These are phyloP conservation scores for Acleris holmiana DNA, from an alignment of 2,888 invertebrate genomes.

Conservation along the genomic window DNA sequence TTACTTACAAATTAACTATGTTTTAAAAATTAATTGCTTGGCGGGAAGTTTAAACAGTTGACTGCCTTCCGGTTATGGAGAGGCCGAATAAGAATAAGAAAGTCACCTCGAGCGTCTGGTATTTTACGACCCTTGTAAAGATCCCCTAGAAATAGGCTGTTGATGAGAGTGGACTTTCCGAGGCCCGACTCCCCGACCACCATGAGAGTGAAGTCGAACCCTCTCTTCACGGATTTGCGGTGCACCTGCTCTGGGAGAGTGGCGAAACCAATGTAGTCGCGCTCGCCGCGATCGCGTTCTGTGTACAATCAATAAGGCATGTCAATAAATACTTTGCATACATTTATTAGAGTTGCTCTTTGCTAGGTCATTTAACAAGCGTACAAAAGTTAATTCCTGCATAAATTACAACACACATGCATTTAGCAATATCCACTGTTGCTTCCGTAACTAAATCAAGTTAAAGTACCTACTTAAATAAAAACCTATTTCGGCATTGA, in stretches of 20 bases:
- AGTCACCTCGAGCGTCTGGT: constrained; percentile 87
- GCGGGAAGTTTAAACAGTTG: too few relatives aligned
- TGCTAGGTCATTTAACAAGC: constrained; percentile 9
- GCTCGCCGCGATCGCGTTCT: constrained; percentile 85
- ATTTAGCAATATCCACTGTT: constrained; percentile 27
- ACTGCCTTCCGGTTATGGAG: too few relatives aligned
- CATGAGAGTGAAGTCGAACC: constrained; percentile 98
- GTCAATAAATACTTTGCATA: constrained; percentile 9
- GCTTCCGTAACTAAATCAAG: not conserved
- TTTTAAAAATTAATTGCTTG: too few relatives aligned
- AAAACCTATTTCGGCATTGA: too few relatives aligned
- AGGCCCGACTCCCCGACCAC: constrained; percentile 97
- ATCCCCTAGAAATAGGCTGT: constrained; percentile 96
- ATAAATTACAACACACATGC: constrained; percentile 8
- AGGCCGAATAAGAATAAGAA: too few relatives aligned
- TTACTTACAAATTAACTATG: not conserved
- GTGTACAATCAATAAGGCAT: constrained; percentile 42
- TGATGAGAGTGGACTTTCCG: constrained; percentile 97
- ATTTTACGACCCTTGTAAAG: constrained; percentile 94
- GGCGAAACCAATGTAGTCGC: constrained; percentile 97
- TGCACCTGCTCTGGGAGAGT: constrained; percentile 98
- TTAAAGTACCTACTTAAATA: not conserved
- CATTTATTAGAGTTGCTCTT: constrained; percentile 25
- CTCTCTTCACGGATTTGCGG: constrained; percentile 97
- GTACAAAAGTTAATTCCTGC: not conserved